These are phyloP conservation scores for Sebastes umbrosus DNA, from an alignment of 2,797 vertebrate genomes.

Conservation along the genomic window DNA sequence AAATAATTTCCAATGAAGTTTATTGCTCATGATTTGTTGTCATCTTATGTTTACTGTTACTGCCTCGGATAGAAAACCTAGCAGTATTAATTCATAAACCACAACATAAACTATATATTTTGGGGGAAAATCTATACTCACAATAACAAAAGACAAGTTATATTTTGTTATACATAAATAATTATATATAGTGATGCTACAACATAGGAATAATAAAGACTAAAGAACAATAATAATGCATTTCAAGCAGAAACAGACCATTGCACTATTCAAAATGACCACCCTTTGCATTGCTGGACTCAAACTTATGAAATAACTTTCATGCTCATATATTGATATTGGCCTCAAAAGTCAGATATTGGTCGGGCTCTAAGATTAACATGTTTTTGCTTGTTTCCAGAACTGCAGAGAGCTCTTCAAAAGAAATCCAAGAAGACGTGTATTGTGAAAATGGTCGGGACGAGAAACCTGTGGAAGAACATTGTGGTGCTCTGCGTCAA, in stretches of 20 bases:
- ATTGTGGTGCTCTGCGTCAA: conserved; percentile 97
- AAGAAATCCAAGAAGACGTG: conserved; percentile 92
- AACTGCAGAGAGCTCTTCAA: conserved; percentile 89
- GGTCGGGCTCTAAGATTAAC: not conserved
- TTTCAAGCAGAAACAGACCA: not conserved
- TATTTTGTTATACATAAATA: not conserved
- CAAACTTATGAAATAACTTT: not conserved
- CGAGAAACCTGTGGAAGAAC: conserved; percentile 98
- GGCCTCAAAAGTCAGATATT: not conserved
- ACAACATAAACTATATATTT: not conserved
- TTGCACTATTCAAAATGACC: not conserved
- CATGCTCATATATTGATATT: not conserved
- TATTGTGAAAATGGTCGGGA: conserved; percentile 94
- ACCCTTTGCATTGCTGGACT: not conserved
- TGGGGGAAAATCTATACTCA: too few relatives aligned
- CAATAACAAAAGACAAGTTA: not conserved
- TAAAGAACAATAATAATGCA: not conserved
- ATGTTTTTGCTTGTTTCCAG: conserved; percentile 75
- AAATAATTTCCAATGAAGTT: not conserved
- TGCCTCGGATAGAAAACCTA: not conserved
- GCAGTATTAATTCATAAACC: not conserved
- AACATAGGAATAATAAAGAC: not conserved
- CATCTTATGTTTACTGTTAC: not conserved
- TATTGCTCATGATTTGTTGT: not conserved
- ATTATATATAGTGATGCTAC: not conserved